Evolutionary conservation across 2,113 vertebrate species (phyloP), one percentile per base, ranked within the genome.

Genomic region (Caranx melampygus): DNA sequence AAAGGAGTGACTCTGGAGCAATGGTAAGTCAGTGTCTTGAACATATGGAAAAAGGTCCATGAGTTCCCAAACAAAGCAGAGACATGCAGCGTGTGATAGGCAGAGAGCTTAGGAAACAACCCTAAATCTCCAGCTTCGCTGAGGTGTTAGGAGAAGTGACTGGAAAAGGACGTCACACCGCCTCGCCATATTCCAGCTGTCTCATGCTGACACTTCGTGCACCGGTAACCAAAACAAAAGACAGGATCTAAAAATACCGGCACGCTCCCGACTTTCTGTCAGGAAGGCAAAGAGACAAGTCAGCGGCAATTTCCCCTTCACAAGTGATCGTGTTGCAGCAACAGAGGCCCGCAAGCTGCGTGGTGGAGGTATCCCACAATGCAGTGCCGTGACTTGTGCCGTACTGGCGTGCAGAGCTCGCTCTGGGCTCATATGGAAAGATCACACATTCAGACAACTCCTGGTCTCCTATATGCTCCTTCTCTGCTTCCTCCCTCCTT

Each of bases 251-350:
- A 87, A 92, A 86, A 87, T 86, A 89, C 64, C 78, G 44, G 18
- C 73, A 74, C 42, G 44, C 63, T 73, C 57, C 16, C 16, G 45
- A 61, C 80, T 78, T 89, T 78, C 37, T 69, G 66, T 84, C 78
- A 77, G 59, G 84, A 49, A 83, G 47, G 51, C 62, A 82, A 83
- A 83, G n/a, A 80, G 85, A 82, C 64, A 55, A 79, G 90, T 92
- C 90, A 86, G 91, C 85, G 21, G 89, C 79, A 90, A 82, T 87
- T 85, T 88, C 78, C 88, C 91, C 87, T 92, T 92, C 85, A 80
- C 34, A 52, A 42, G 68, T 26, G 68, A 89, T 90, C 82, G 71
- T 47, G 80, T 82, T 49, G 42, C 86, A 70, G 54, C 11, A 10
- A 47, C 21, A 42, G 66, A 71, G 35, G 62, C 74, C 75, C 44